Base-by-base conservation (phyloP, 2,113 vertebrate species). In the Entomyzon cyanotis region DNA sequence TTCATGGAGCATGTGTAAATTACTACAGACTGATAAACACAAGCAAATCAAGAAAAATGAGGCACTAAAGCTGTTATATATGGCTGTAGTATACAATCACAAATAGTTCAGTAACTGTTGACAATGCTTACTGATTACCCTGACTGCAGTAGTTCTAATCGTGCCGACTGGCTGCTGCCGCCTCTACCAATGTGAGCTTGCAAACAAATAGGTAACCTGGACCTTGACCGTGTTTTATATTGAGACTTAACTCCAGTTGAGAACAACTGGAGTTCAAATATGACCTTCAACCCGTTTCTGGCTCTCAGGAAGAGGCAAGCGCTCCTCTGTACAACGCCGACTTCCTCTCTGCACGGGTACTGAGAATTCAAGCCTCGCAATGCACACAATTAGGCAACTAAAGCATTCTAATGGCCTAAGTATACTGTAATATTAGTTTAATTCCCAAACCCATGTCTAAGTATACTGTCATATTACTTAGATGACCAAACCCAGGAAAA, bases 1-100 rank as follows among this genome's bases (percentile, higher is more conserved):
- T 76, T 56, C 74, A 58, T 64, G 28, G 41, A 53, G 58, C 82
- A 70, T 47, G 73, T 91, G 92, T 53, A 92, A 78, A 89, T 96
- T 78, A 79, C 59, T 86, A 90, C 82, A 95, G 83, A 37, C 69
- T 67, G 84, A 94, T 89, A 73, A 85, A 87, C 35, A 85, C 30
- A 95, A 93, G 87, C n/a, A 52, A 55, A 80, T 49, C 13, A 63
- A 74, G 64, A 88, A 73, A 63, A 75, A 76, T 8, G 23, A 88
- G 42, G 58, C 24, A 53, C 11, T 81, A 25, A 23, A 70, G 65
- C 70, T 89, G 18, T 42, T 80, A 6, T 15, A 8, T 17, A 53
- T 60, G 44, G 47, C 73, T 78, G 39, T 6, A 63, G 37, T 55
- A 93, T n/a, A 67, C 47, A 59, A 55, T 52, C 39, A 69, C 0